Percentiles rank a stretch among this genome's conserved stretches.
phyloP scores from a whole-genome alignment of 2,113 vertebrate species.

The Scomber colias region DNA sequence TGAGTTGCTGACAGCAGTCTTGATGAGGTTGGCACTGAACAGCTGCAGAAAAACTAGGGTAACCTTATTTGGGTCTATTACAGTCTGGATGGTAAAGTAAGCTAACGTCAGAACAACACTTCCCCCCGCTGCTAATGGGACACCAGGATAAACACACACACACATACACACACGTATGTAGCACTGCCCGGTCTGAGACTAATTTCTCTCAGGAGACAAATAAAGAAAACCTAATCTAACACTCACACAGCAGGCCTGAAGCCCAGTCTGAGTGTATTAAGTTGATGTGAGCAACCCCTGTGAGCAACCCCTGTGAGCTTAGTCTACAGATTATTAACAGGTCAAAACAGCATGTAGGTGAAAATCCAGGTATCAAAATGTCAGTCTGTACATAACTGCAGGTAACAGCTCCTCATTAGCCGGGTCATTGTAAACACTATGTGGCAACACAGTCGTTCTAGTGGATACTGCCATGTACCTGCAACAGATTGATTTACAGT shows the following conservation, averaged over 20 bases:
- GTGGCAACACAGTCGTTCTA: neutral
- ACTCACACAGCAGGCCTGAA: conserved; percentile 5
- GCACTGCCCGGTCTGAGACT: too few species aligned
- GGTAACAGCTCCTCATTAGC: conserved; percentile 44
- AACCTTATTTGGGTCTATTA: conserved; percentile 49
- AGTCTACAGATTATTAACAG: conserved; percentile 26
- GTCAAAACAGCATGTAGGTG: conserved; percentile 25
- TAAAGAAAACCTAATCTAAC: too few species aligned
- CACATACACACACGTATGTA: neutral
- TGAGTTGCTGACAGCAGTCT: conserved; percentile 40
- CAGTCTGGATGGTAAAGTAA: conserved; percentile 23
- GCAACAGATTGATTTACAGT: conserved; percentile 49
- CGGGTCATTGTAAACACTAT: conserved; percentile 38
- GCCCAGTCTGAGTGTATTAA: conserved; percentile 27
- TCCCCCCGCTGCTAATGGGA: conserved; percentile 51
- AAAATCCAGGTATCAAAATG: conserved; percentile 28
- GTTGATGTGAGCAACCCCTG: conserved; percentile 6
- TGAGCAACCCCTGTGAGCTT: neutral
- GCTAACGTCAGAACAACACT: conserved; percentile 37
- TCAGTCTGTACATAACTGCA: conserved; percentile 13
- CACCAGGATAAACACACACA: neutral
- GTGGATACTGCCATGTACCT: neutral
- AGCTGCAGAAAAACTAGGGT: conserved; percentile 38
- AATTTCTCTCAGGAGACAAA: too few species aligned
- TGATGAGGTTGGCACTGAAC: conserved; percentile 25